Percentiles rank a stretch among this genome's conserved stretches.
phyloP scores from a whole-genome alignment of 2,113 vertebrate species.

The Chauna torquata region DNA sequence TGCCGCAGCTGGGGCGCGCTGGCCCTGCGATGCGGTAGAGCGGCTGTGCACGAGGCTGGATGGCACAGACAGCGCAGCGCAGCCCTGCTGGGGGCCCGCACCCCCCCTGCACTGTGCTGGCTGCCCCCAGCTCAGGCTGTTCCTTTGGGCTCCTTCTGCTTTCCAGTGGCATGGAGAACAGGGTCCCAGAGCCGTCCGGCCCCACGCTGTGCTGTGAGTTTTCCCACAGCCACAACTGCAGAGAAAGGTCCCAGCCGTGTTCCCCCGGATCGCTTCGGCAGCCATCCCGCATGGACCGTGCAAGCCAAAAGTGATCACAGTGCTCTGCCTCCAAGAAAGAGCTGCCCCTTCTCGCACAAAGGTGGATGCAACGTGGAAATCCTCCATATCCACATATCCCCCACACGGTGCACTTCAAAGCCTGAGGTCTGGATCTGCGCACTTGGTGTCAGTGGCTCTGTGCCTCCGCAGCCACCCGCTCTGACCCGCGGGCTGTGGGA shows the following conservation, averaged over 20 bases:
- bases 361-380: not conserved
- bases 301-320: not conserved
- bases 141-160: not conserved
- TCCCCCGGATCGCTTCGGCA: not conserved
- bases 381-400: not conserved
- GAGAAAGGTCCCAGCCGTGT: not conserved
- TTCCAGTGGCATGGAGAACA: not conserved
- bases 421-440: fast-evolving
- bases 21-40: too few species aligned
- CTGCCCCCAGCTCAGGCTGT: not conserved
- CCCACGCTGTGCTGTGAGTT: fast-evolving
- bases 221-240: too few species aligned
- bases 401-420: fast-evolving
- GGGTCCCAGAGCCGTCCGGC: not conserved
- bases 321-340: not conserved
- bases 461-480: not conserved
- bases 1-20: too few species aligned
- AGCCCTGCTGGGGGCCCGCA: not conserved
- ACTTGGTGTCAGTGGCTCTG: fast-evolving
- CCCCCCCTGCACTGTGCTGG: not conserved
- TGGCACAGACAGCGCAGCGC: not conserved
- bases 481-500: fast-evolving
- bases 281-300: fast-evolving
- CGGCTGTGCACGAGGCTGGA: not conserved
- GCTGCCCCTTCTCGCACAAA: not conserved